Base-by-base conservation (phyloP, 2,113 vertebrate genomes). In the Porphyrio hochstetteri region DNA sequence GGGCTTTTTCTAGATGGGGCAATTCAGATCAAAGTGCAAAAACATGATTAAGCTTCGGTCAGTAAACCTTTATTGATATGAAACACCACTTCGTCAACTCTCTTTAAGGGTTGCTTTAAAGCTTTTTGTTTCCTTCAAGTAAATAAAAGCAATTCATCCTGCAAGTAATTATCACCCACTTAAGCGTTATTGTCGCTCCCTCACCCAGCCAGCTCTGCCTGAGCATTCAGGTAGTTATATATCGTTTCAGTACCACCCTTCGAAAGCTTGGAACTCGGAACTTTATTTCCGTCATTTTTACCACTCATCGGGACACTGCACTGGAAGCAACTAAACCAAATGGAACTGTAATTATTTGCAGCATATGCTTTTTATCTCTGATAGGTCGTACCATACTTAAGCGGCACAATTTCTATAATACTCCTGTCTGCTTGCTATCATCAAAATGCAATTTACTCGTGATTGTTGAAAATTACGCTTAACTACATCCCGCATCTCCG, bases 361-460 rank as follows among this genome's bases (percentile, higher is more conserved):
- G 33, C 24, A 35, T 4, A 42, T 0, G 24, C 11, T 46, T 38
- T 57, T 82, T 60, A 33, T 72, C 74, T 74, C 38, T 15, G 18
- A 29, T 13, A 35, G 61, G 10, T n/a, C 10, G 19, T 20, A 56
- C 68, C 24, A 25, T 20, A 31, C 52, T 76, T 44, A 82, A 89
- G 72, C 0, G 40, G 25, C 40, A 64, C 50, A 20, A 79, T 93
- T 95, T 86, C 63, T 69, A 9, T 16, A 67, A 60, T 17, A 46
- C 52, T 40, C 31, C 18, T 38, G 42, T 28, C 33, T 42, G 57
- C 72, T 24, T 65, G 48, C 52, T 69, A 33, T 25, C 85, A 46
- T 64, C 65, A 82, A 86, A 79, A 82, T 28, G 64, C 57, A 78
- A 76, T 92, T 96, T 91, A 42, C 83, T 82, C 9, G 31, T 24